Percentiles rank a stretch among this genome's conserved stretches.
These are phyloP conservation scores for Stichodactyla helianthus DNA, from an alignment of 64 coral and sea anemone species.

Conservation along the genomic window DNA sequence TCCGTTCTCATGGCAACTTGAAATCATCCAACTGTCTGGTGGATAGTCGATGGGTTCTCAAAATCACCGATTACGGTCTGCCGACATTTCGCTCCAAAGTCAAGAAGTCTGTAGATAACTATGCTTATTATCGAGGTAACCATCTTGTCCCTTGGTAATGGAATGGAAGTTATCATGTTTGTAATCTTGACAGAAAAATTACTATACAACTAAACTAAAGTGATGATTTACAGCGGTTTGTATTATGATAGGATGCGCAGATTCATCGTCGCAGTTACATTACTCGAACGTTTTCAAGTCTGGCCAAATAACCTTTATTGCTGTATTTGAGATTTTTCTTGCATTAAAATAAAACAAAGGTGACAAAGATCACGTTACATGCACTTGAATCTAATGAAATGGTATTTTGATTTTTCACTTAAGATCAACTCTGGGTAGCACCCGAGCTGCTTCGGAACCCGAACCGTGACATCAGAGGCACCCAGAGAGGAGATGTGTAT, in stretches of 20 bases:
- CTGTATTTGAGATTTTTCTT: no score
- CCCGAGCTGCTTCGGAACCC: conserved; percentile 74
- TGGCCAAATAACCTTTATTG: no score
- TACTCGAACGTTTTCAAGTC: no score
- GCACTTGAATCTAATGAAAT: background rate
- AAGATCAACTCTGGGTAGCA: conserved; percentile 85
- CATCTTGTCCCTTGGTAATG: no score
- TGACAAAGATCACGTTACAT: background rate
- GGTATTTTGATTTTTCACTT: background rate
- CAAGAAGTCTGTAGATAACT: conserved; percentile 54
- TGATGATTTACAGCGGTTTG: no score
- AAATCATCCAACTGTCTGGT: conserved; percentile 96
- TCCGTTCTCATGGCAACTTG: conserved; percentile 89
- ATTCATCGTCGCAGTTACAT: no score
- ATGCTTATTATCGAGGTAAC: conserved; percentile 70
- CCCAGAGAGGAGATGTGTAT: conserved; percentile 92
- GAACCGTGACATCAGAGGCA: conserved; percentile 51
- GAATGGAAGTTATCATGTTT: no score
- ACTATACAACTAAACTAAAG: no score
- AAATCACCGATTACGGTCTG: conserved; percentile 94
- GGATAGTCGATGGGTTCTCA: conserved; percentile 94
- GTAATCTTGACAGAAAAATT: no score
- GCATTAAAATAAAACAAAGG: no score
- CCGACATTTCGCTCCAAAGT: conserved; percentile 85
- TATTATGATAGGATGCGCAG: no score